phyloP scores from a whole-genome alignment of 1,140 invertebrate species.

The Atopsyche davidsoni region DNA sequence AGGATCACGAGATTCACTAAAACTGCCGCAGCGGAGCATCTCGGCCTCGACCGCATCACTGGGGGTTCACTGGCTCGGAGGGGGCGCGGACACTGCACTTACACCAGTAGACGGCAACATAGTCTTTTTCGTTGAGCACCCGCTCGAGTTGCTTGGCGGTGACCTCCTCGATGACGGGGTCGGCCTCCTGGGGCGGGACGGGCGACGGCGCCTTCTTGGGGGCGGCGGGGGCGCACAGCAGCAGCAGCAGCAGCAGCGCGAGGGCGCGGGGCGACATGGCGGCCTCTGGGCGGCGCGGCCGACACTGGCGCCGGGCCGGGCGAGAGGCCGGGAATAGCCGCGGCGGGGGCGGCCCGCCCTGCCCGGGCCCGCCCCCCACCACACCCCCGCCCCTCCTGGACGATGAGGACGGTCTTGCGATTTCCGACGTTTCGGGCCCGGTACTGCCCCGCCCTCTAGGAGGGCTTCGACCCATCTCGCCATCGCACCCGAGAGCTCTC shows the following conservation, averaged over 20 bases:
- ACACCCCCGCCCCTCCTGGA: no score
- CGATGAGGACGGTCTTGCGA: no score
- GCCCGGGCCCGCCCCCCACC: no score
- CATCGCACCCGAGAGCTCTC: no score
- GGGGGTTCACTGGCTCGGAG: no score
- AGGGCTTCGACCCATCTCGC: no score
- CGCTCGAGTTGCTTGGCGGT: constrained; percentile 85
- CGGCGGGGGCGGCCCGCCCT: constrained; percentile 17
- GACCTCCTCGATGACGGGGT: constrained; percentile 85
- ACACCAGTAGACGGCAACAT: constrained; percentile 94
- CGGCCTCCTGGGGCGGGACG: constrained; percentile 45
- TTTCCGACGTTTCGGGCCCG: no score
- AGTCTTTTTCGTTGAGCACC: constrained; percentile 82
- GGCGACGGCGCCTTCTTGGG: constrained; percentile 35
- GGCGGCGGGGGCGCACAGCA: constrained; percentile 38
- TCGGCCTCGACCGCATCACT: no score
- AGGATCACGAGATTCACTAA: not conserved
- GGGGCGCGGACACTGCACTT: constrained; percentile 52
- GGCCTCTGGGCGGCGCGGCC: constrained; percentile 50
- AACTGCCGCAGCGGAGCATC: no score
- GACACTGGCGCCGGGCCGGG: constrained; percentile 38
- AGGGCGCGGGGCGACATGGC: constrained; percentile 48
- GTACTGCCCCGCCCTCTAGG: no score
- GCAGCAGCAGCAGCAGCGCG: constrained; percentile 37
- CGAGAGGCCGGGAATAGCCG: constrained; percentile 31